Evolutionary conservation across 2,113 vertebrate genomes (phyloP).

Genomic region (Picathartes gymnocephalus): DNA sequence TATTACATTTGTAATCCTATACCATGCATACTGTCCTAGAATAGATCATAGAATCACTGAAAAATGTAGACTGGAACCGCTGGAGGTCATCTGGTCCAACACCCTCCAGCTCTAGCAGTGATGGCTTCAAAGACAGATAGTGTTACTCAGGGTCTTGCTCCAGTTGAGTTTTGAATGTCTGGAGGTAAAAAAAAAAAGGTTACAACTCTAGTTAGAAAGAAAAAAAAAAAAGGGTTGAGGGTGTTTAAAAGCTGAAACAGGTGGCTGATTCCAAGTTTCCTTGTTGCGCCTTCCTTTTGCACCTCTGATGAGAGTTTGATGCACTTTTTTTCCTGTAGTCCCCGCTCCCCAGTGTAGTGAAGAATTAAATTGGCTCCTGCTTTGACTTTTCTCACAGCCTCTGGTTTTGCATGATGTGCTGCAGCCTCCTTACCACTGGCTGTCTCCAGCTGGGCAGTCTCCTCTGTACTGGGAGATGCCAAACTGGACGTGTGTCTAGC

Average conservation of each 20-base stretch:
- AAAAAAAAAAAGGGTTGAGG: not conserved
- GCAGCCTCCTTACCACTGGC: not conserved
- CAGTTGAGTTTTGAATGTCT: not conserved
- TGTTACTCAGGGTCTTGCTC: not conserved
- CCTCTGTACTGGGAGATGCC: not conserved
- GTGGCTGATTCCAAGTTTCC: not conserved
- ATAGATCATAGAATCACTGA: slow-evolving; percentile 35
- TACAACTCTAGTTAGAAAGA: not conserved
- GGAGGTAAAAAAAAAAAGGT: not conserved
- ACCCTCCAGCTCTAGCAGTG: not conserved
- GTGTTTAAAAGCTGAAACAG: not conserved
- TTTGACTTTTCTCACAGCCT: not conserved
- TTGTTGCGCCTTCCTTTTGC: not conserved
- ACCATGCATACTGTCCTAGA: not conserved
- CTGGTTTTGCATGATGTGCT: not conserved
- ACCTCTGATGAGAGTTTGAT: not conserved
- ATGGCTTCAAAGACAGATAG: not conserved
- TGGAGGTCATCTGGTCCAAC: not conserved
- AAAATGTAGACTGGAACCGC: not conserved
- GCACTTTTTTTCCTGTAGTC: not conserved
- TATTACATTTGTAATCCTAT: slow-evolving; percentile 25
- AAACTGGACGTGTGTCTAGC: fast-evolving
- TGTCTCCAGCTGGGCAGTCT: not conserved
- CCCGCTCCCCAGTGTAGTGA: not conserved
- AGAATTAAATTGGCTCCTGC: not conserved